These are phyloP conservation scores for Phrynosoma platyrhinos DNA, from an alignment of 2,113 vertebrate species.

Conservation along the genomic window DNA sequence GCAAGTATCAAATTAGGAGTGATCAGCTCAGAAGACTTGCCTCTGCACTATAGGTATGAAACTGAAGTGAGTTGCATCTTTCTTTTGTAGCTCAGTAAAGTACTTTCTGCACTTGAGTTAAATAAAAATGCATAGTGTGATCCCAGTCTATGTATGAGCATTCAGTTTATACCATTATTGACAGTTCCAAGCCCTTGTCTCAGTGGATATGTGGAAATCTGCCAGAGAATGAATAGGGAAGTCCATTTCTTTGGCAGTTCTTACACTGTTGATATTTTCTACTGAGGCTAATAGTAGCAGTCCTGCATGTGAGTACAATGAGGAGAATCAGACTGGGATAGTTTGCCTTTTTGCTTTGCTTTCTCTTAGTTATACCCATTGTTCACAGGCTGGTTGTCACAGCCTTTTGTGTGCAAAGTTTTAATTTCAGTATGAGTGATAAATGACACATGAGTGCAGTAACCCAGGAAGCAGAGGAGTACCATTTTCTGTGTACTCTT, in stretches of 20 bases:
- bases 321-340: neutral
- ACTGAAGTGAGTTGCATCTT: neutral
- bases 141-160: neutral
- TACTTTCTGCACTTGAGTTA: too few species aligned
- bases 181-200: neutral
- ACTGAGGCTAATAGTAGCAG: neutral
- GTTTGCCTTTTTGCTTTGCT: too few species aligned
- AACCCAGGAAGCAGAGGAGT: neutral
- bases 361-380: neutral
- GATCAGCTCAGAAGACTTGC: conserved; percentile 89
- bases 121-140: neutral
- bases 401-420: neutral
- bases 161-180: neutral
- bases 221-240: neutral
- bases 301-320: neutral
- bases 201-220: neutral
- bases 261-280: neutral
- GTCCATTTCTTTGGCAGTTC: too few species aligned
- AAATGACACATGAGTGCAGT: neutral
- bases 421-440: neutral
- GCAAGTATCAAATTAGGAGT: conserved; percentile 89
- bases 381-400: neutral
- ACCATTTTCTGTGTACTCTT: neutral
- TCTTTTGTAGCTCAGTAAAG: neutral
- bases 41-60: conserved; percentile 89